These are phyloP conservation scores for Parasteatoda lunata DNA, from an alignment of 2,888 invertebrate genomes.

Conservation along the genomic window DNA sequence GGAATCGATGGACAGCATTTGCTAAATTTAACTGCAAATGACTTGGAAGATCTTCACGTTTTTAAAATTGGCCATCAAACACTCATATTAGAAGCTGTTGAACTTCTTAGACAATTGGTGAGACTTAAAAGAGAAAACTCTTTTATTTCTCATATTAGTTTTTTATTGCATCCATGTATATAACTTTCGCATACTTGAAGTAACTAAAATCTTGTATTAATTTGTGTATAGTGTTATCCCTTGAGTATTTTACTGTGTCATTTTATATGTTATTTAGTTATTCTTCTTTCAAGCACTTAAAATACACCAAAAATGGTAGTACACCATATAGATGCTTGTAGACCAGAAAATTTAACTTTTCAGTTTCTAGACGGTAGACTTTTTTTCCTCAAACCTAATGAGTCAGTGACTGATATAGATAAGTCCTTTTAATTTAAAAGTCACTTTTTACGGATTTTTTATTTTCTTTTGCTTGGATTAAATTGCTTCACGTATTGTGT, in stretches of 20 bases:
- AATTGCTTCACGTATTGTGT: too few relatives aligned
- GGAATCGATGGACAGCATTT: conserved; percentile 88
- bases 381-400: too few relatives aligned
- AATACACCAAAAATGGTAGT: too few relatives aligned
- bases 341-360: too few relatives aligned
- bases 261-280: not conserved
- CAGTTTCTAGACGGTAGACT: too few relatives aligned
- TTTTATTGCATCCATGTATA: not conserved
- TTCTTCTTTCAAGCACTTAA: too few relatives aligned
- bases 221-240: not conserved
- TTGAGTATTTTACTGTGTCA: not conserved
- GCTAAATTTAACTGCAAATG: conserved; percentile 88
- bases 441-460: too few relatives aligned
- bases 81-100: conserved; percentile 92
- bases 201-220: not conserved
- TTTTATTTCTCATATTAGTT: not conserved
- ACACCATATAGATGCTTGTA: too few relatives aligned
- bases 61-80: conserved; percentile 93
- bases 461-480: too few relatives aligned
- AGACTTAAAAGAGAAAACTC: conserved; percentile 73
- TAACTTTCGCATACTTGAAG: not conserved
- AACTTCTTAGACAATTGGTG: conserved; percentile 90
- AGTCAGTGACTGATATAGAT: too few relatives aligned
- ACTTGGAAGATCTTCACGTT: conserved; percentile 90
- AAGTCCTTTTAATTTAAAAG: too few relatives aligned